phyloP scores from a whole-genome alignment of 2,888 invertebrate species.

The Thereva nobilitata region DNA sequence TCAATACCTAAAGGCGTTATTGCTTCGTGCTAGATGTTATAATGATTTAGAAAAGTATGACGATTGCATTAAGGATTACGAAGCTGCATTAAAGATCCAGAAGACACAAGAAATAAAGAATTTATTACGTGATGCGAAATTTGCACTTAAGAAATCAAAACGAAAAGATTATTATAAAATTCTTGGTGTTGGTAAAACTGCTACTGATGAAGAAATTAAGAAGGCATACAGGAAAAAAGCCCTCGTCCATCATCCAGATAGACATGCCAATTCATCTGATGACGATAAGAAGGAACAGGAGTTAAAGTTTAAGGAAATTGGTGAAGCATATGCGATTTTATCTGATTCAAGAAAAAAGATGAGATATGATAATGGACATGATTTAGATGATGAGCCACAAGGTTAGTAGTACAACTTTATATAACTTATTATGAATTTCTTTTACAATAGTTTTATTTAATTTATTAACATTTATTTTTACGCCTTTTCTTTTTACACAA shows the following conservation, averaged over 20 bases:
- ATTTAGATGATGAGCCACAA: constrained; percentile 71
- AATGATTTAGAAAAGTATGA: constrained; percentile 82
- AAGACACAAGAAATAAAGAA: constrained; percentile 79
- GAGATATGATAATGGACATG: constrained; percentile 90
- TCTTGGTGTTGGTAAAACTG: constrained; percentile 79
- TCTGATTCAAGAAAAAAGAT: constrained; percentile 88
- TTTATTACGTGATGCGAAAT: constrained; percentile 82
- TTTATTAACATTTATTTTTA: neutral
- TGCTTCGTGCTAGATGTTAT: constrained; percentile 86
- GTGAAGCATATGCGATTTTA: constrained; percentile 92
- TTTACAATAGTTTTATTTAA: neutral
- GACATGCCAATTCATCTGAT: constrained; percentile 86
- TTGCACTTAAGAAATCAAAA: constrained; percentile 86
- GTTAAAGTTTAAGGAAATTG: constrained; percentile 91
- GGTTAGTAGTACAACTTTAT: constrained; percentile 44
- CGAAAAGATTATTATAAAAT: constrained; percentile 97
- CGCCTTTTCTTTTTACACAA: no score
- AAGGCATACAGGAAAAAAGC: constrained; percentile 82
- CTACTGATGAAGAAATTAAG: constrained; percentile 90
- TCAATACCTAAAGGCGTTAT: constrained; percentile 82
- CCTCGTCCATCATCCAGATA: constrained; percentile 90
- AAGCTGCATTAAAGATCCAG: constrained; percentile 80
- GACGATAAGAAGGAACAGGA: constrained; percentile 88
- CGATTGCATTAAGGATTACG: constrained; percentile 89
- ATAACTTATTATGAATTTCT: neutral